Base-by-base conservation (phyloP, 2,888 invertebrate species). In the Oscheius onirici region DNA sequence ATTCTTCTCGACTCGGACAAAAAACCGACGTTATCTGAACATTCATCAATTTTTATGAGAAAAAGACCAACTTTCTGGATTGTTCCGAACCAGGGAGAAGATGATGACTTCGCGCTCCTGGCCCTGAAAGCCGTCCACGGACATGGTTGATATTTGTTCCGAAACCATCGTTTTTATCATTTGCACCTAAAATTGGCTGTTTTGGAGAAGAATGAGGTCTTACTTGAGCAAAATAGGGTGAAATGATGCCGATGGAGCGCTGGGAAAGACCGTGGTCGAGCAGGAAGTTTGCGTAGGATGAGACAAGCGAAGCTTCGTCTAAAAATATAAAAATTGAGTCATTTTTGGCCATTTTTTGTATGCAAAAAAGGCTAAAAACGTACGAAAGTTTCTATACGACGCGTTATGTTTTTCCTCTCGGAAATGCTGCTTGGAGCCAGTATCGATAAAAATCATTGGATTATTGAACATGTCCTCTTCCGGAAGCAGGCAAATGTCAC, bases 31-130 rank as follows among this genome's bases (percentile, higher is more conserved):
- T 11, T 5, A 15, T 71, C 77, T 66, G 54, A 13, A 55, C 8
- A 55, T 13, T 55, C 10, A 10, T 10, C 8, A 20, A 17, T n/a
- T n/a, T n/a, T n/a, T n/a, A 0, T 11, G 20, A 1, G 40, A 49
- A 57, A 17, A 41, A 51, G 10, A 54, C 69, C 13, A 10, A 78
- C 79, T 71, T 20, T 71, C 54, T 10, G 57, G 15, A 65, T 82
- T 82, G 41, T 79, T 72, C 44, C 82, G 67, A 20, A 82, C 82
- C 17, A 78, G 44, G 17, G 76, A 74, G 54, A 82, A 82, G 24
- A 82, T 61, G 54, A 82, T 72, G 40, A 82, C 72, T 52, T 82
- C 75, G 17, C 68, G 63, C 65, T 82, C 79, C n/a, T 80, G 77
- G 10, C 82, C 82, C 72, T 81, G 77, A 51, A 78, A 80, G 3